Base-by-base conservation (phyloP, 2,113 vertebrate genomes). In the Lepus europaeus region DNA sequence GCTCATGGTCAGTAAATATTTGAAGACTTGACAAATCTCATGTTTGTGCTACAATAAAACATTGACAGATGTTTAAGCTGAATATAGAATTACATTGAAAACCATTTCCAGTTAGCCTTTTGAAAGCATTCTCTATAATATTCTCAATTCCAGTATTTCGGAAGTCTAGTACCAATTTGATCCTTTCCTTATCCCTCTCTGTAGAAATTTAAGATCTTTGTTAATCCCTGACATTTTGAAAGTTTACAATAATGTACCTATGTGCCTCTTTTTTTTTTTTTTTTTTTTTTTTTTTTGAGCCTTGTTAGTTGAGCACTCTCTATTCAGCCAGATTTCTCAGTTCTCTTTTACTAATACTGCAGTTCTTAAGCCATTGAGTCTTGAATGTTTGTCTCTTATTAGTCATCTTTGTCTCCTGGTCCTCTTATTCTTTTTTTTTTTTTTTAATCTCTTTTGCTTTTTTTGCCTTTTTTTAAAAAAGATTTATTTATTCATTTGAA, bases 61-160 rank as follows among this genome's bases (percentile, higher is more conserved):
- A 22, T 33, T 91, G 83, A 94, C 90, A 29, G 56, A 74, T 87
- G 88, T 51, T 88, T 94, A 86, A 93, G 76, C 36, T 68, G 12
- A 19, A n/a, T 49, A n/a, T 90, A 91, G 78, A 96, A 59, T 76
- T 96, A 76, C 56, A 12, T 89, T 89, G 39, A 78, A 95, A 95
- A 69, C 77, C 23, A 39, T 80, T 82, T 94, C 73, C 27, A 85
- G 19, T 91, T 96, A 91, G 76, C 69, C 80, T 76, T 61, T 88
- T 81, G 69, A 91, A 91, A 49, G 17, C 31, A 51, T 16, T 79
- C 17, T 90, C 61, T 9, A 69, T 90, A 63, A 74, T 83, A 70
- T 74, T 51, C 69, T 74, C 64, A 23, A 19, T 83, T 49, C 25
- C 49, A 68, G 2, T 80, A 11, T 53, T 90, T 89, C 70, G 93